A percentile compares a stretch with the other conserved stretches of the same genome.
Evolutionary conservation across 1,140 invertebrate species (phyloP).

Genomic region (Diplogasteroides magnus): DNA sequence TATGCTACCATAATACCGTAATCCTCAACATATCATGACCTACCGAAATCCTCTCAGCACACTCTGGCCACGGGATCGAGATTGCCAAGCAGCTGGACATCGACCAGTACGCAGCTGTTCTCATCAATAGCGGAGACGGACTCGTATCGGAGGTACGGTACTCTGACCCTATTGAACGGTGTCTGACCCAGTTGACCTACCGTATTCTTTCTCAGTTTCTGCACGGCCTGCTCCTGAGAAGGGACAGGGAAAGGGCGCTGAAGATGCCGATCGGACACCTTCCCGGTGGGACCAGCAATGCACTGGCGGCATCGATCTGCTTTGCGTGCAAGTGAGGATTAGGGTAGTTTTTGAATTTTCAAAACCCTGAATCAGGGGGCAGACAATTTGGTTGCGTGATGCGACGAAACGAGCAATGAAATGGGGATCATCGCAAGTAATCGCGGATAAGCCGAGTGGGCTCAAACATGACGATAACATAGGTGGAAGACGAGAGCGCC

Average conservation of each 20-base stretch:
- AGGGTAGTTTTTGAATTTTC: no score
- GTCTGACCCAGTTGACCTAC: not conserved
- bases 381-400: no score
- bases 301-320: slow-evolving; percentile 38
- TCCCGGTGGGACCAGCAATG: slow-evolving; percentile 42
- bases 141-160: slow-evolving; percentile 15
- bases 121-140: slow-evolving; percentile 43
- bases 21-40: not conserved
- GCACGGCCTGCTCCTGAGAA: slow-evolving; percentile 32
- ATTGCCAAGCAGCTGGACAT: slow-evolving; percentile 55
- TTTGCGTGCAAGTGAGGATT: slow-evolving; percentile 38
- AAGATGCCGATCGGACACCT: slow-evolving; percentile 41
- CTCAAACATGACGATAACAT: no score
- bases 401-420: no score
- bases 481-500: no score
- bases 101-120: slow-evolving; percentile 42
- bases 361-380: no score
- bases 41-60: slow-evolving; percentile 44
- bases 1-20: not conserved
- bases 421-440: no score
- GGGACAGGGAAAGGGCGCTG: slow-evolving; percentile 35
- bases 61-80: slow-evolving; percentile 57
- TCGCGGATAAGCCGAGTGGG: no score
- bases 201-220: slow-evolving; percentile 32
- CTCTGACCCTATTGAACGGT: no score